Evolutionary conservation across 2,113 vertebrate species (phyloP), one percentile per base, ranked within the genome.

Genomic region (Halcyon malimbica): DNA sequence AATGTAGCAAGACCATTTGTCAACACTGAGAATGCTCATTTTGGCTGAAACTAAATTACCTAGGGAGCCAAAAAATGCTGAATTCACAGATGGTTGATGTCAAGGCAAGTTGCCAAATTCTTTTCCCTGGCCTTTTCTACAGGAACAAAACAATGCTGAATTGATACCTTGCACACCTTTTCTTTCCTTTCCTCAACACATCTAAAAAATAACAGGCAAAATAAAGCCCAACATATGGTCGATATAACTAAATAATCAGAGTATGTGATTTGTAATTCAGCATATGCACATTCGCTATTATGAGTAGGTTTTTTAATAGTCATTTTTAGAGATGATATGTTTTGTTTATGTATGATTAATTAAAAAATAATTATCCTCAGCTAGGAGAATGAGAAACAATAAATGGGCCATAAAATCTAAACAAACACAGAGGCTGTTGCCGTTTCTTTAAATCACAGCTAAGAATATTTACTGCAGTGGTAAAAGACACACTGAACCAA

Each of bases 321-420:
- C 0, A 92, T 93, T 97, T 96, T 90, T 94, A 92, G 76, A 95
- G 76, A 93, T 62, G 8, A 64, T 97, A 91, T 88, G 62, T 84
- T 97, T 91, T 97, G 83, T 93, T 97, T 97, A 68, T 13, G 9
- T 93, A 89, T 96, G 93, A 97, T 97, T 98, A 98, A 97, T 98
- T 97, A 92, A 96, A 93, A 97, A 97, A 97, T 97, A 97, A 97
- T 98, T 97, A 97, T 96, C 87, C 82, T 95, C 83, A 80, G 83
- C 81, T 95, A 80, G 65, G 37, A 91, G 80, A 98, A 97, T 91
- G 62, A 93, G 89, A 96, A 94, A 96, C 83, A 95, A 97, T 97
- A 97, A 98, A 97, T 95, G 82, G 81, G 68, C 63, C 68, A 91
- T 98, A 96, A 97, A 97, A 97, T 89, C 85, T 95, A 96, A 97